A percentile compares a stretch with the other conserved stretches of the same genome.
Evolutionary conservation across 37 sponge, comb jelly and placozoan species (phyloP).

Genomic region (Lycopodina hypogea): DNA sequence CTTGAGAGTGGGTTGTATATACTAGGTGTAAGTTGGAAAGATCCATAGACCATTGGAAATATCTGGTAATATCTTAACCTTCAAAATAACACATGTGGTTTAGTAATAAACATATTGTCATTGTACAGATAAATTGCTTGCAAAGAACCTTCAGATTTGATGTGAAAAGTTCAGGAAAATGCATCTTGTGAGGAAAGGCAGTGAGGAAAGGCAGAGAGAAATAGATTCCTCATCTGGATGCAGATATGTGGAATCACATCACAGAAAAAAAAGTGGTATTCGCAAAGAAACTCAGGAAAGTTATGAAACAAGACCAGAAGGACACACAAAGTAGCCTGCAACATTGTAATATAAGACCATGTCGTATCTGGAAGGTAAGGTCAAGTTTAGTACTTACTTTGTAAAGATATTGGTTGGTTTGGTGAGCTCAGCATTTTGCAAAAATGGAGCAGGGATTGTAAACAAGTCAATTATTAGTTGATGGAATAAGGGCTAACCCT

Average conservation of each 20-base stretch:
- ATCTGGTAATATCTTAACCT: constrained; percentile 96
- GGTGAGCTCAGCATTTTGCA: constrained; percentile 94
- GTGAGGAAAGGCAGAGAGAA: constrained; percentile 98
- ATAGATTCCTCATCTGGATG: constrained; percentile 98
- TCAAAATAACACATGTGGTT: too few relatives aligned
- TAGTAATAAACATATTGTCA: not conserved
- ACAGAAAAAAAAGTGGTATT: constrained; percentile 98
- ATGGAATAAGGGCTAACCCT: constrained; percentile 97
- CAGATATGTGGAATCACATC: constrained; percentile 99
- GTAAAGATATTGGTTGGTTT: constrained; percentile 92
- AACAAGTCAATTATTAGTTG: constrained; percentile 95
- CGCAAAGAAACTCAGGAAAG: constrained; percentile 99
- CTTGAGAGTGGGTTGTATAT: constrained; percentile 81
- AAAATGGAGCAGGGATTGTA: constrained; percentile 94
- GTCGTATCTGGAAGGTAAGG: too few relatives aligned
- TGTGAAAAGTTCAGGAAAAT: constrained; percentile 98
- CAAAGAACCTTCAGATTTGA: constrained; percentile 92
- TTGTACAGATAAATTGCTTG: not conserved
- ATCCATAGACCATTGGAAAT: constrained; percentile 92
- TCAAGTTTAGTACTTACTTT: constrained; percentile 79
- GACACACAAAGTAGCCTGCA: constrained; percentile 94
- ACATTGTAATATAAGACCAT: too few relatives aligned
- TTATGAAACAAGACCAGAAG: constrained; percentile 97
- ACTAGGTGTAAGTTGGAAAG: constrained; percentile 72
- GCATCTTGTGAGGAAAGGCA: constrained; percentile 97